Conservation (phyloP, 2,113 vertebrate genomes). For the Antidorcas marsupialis region DNA sequence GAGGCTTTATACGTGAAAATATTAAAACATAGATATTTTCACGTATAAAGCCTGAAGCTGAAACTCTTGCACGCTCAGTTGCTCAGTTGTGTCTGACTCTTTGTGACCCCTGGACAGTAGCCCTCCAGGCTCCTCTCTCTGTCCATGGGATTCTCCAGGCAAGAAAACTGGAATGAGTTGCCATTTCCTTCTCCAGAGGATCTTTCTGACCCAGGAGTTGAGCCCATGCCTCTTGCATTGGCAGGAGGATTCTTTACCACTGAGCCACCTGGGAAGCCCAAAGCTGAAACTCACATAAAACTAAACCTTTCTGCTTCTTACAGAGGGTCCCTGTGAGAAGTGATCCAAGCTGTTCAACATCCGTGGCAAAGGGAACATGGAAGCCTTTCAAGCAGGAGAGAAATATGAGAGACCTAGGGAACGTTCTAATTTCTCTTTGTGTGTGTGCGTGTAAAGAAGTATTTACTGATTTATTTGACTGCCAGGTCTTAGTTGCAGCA, state of each 20-base stretch:
- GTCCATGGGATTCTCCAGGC: background rate
- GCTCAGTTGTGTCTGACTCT: background rate
- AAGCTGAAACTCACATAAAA: background rate
- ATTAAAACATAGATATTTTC: background rate
- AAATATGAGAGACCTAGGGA: background rate
- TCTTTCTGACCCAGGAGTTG: background rate
- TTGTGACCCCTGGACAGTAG: background rate
- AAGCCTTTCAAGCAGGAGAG: background rate
- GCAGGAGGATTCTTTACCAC: background rate
- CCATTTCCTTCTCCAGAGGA: background rate
- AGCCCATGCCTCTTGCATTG: background rate
- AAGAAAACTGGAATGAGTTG: background rate
- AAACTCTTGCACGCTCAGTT: background rate
- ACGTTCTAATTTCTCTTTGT: background rate
- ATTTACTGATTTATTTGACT: background rate
- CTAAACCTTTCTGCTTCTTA: conserved; percentile 7
- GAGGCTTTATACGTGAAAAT: background rate
- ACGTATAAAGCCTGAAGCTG: background rate
- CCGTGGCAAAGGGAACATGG: background rate
- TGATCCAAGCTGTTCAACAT: background rate
- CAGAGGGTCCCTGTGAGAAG: background rate
- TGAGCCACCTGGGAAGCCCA: background rate
- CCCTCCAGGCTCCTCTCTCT: background rate
- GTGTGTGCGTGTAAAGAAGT: background rate
- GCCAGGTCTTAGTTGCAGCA: background rate